Evolutionary conservation across 2,113 vertebrate species (phyloP), one percentile per base, ranked within the genome.

Genomic region (Barbus barbus): DNA sequence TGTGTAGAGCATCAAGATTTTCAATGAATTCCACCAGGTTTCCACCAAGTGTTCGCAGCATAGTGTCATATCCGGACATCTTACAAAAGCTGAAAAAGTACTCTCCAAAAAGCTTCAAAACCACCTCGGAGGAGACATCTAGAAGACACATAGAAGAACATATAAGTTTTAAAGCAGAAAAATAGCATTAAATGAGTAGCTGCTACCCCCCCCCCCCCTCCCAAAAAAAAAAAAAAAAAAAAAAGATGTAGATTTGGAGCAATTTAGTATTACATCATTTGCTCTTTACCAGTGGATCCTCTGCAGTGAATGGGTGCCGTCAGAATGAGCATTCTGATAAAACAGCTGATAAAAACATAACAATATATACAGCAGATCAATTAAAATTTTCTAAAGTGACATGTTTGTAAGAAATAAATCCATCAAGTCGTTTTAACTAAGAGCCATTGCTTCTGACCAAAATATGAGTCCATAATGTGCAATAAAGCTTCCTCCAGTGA

Each of bases 61-160:
- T 96, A 82, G 90, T 85, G 87, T 96, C 95, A 14, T 95, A 96
- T 33, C 95, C 96, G 1, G 95, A 95, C 89, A 92, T 87, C 90
- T 96, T 96, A 81, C 95, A 96, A 89, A 96, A 96, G 13, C 76
- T 89, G 85, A 96, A 96, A 91, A 96, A 96, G 81, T 96, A 90
- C 76, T 93, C 92, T 26, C 96, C 95, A 73, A 96, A 96, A 24
- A 96, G 91, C 85, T 95, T 96, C 26, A 96, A 88, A 9, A 96
- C 90, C 14, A 85, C 89, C 36, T 95, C 95, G n/a, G 93, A 89
- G 11, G 94, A 87, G 18, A 95, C 61, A n/a, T 91, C 95, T 96
- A 84, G 16, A 80, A 83, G 18, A 80, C 9, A 78, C 82, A 24
- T 38, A 0, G 13, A 76, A 51, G 3, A 33, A 56, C 9, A 78